Base-by-base conservation (phyloP, 2,113 vertebrate species). In the Zootoca vivipara region DNA sequence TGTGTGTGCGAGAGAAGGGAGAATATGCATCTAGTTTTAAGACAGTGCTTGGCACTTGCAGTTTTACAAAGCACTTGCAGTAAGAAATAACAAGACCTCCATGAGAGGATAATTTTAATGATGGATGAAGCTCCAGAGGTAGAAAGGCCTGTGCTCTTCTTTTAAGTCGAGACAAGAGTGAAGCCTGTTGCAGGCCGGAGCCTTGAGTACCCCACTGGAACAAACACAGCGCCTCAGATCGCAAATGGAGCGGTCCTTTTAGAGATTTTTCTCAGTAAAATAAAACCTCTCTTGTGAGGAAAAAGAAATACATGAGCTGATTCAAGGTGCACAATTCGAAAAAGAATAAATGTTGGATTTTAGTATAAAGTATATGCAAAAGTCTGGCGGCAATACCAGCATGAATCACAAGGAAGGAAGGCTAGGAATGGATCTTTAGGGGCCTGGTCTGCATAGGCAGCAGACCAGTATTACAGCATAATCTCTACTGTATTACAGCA, bases 401-500 rank as follows among this genome's bases (percentile, higher is more conserved):
- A 82, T 74, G 40, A 82, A 82, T 75, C 22, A 3, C 42, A 62
- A 15, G 20, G 78, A 88, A 74, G 4, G 58, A 62, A 67, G 52
- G n/a, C n/a, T 69, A 78, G 62, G 82, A 30, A n/a, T 83, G 87
- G 87, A 90, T 70, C 87, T 89, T 5, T 58, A 83, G 78, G 78
- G n/a, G 70, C 38, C 12, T n/a, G 86, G 79, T 13, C 64, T 16
- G 22, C 3, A 42, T 83, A 81, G 73, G 42, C 40, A 56, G 73
- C 0, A n/a, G n/a, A n/a, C n/a, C n/a, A n/a, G n/a, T 12, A 22
- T 4, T 52, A 26, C 85, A 42, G n/a, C n/a, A n/a, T 67, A 78
- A 82, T 93, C 20, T 82, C 88, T 89, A 91, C 88, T 85, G 90
- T 12, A 22, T 4, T 52, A 26, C 85, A 42, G 24, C 85, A 42